phyloP scores from a whole-genome alignment of 2,888 invertebrate species.

The Rhyacophila evoluta region DNA sequence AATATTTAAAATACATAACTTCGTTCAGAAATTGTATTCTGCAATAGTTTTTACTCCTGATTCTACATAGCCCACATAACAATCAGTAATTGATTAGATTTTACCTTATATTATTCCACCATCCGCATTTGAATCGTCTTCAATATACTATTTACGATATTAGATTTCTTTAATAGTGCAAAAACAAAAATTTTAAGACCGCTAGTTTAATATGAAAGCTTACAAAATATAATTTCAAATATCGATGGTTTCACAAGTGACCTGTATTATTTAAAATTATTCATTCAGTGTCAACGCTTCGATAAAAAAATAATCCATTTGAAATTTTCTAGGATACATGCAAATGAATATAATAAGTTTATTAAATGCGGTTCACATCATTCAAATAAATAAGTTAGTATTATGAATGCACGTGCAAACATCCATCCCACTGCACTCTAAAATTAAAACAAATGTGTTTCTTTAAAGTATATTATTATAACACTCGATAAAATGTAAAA shows the following conservation, averaged over 20 bases:
- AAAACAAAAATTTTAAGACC: constrained; percentile 10
- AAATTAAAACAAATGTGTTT: background rate
- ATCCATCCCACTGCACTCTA: background rate
- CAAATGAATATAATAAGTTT: background rate
- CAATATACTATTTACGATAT: constrained; percentile 8
- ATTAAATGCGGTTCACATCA: background rate
- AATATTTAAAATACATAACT: constrained; percentile 24
- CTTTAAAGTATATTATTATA: background rate
- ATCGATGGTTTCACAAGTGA: background rate
- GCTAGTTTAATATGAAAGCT: constrained; percentile 4
- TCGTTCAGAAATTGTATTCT: background rate
- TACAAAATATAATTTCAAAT: background rate
- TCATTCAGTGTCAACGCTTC: background rate
- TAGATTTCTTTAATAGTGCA: constrained; percentile 20
- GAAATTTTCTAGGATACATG: background rate
- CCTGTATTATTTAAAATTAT: background rate
- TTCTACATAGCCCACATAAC: constrained; percentile 14
- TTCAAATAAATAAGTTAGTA: constrained; percentile 24
- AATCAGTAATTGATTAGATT: constrained; percentile 21
- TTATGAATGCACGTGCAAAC: background rate
- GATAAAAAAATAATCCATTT: constrained; percentile 9
- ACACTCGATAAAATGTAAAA: background rate
- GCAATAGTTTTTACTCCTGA: constrained; percentile 1
- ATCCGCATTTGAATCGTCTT: background rate
- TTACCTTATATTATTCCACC: constrained; percentile 13